Evolutionary conservation across 2,888 invertebrate species (phyloP).

Genomic region (Leptinotarsa peninsularis): DNA sequence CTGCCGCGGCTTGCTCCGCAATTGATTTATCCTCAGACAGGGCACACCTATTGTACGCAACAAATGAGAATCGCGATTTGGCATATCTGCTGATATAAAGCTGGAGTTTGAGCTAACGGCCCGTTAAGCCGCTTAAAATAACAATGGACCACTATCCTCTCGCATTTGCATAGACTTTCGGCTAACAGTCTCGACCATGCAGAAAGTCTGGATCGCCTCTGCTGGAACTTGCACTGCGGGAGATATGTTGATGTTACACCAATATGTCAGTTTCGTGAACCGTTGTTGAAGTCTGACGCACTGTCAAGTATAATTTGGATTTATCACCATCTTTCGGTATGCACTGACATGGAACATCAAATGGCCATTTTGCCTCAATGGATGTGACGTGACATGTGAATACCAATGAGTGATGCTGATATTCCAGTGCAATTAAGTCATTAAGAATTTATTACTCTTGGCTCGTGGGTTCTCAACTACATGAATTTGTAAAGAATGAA

Average conservation of each 20-base stretch:
- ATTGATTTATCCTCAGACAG: slow-evolving; percentile 62
- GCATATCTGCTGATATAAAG: slow-evolving; percentile 42
- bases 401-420: neutral
- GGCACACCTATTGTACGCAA: slow-evolving; percentile 58
- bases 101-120: slow-evolving; percentile 48
- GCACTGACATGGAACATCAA: neutral
- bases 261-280: slow-evolving; percentile 32
- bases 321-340: slow-evolving; percentile 3
- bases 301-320: slow-evolving; percentile 8
- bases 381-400: neutral
- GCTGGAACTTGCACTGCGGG: neutral
- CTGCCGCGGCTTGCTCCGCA: slow-evolving; percentile 54
- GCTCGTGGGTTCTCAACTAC: neutral
- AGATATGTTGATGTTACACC: neutral
- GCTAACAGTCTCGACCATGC: slow-evolving; percentile 30
- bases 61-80: slow-evolving; percentile 44
- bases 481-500: neutral
- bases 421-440: neutral
- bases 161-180: slow-evolving; percentile 36
- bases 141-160: slow-evolving; percentile 45
- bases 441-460: too few species aligned
- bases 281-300: slow-evolving; percentile 47
- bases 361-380: neutral
- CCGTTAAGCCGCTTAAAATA: slow-evolving; percentile 53
- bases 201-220: slow-evolving; percentile 11